Evolutionary conservation across 2,113 vertebrate genomes (phyloP).

Genomic region (Hemiscyllium ocellatum): DNA sequence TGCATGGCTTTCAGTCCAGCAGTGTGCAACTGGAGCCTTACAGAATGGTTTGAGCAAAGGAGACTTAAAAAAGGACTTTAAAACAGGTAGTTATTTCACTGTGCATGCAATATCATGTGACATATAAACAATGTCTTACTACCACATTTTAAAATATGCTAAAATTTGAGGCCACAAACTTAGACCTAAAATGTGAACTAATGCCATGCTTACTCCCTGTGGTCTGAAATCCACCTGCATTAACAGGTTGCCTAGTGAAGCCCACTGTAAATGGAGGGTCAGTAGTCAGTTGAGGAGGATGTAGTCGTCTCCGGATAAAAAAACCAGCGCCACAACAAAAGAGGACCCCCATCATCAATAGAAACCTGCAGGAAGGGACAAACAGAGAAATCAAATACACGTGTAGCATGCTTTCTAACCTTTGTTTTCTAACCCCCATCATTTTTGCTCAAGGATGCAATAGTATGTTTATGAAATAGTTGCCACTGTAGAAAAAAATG

Average conservation of each 20-base stretch:
- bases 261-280: slow-evolving; percentile 90
- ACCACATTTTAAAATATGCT: too few relatives aligned
- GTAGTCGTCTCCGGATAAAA: slow-evolving; percentile 87
- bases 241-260: slow-evolving; percentile 80
- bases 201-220: not conserved
- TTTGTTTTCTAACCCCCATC: not conserved
- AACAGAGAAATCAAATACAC: slow-evolving; percentile 38
- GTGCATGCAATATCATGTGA: not conserved
- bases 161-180: not conserved
- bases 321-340: slow-evolving; percentile 95
- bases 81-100: not conserved
- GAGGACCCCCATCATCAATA: slow-evolving; percentile 93
- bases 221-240: slow-evolving; percentile 68
- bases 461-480: not conserved
- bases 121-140: too few relatives aligned
- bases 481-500: not conserved
- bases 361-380: slow-evolving; percentile 64
- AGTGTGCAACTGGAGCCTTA: not conserved
- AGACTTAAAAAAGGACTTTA: not conserved
- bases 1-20: not conserved
- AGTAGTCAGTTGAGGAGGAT: slow-evolving; percentile 79
- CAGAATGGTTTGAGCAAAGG: not conserved
- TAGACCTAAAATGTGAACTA: not conserved
- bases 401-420: not conserved
- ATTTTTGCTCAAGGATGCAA: not conserved